phyloP scores from a whole-genome alignment of 2,113 vertebrate species.

The Heterotilapia buettikoferi region DNA sequence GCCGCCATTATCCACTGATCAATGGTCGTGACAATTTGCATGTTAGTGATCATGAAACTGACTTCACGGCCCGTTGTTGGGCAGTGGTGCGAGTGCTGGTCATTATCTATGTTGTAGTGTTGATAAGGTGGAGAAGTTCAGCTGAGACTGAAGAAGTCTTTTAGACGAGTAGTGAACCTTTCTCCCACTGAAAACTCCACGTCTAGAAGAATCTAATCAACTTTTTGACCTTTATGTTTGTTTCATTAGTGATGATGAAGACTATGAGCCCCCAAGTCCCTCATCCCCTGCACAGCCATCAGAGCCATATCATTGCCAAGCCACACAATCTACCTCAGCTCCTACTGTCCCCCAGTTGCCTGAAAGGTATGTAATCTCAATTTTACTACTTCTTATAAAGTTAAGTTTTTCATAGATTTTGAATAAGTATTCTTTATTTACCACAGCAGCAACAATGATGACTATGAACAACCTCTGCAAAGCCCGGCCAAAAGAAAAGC shows the following conservation, averaged over 20 bases:
- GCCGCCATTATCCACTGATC: neutral
- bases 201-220: neutral
- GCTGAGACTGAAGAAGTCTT: neutral
- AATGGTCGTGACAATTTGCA: neutral
- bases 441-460: neutral
- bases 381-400: neutral
- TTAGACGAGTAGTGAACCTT: neutral
- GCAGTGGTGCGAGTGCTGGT: neutral
- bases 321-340: neutral
- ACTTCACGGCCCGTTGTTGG: neutral
- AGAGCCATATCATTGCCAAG: neutral
- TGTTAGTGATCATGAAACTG: neutral
- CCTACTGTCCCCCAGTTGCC: neutral
- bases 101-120: neutral
- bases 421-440: neutral
- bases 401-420: neutral
- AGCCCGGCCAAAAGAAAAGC: neutral
- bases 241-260: neutral
- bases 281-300: neutral
- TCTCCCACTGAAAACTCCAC: neutral
- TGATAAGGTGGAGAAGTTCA: neutral
- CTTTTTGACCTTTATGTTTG: neutral
- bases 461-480: neutral
- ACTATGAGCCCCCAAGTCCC: neutral
- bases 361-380: neutral